A percentile compares a stretch with the other conserved stretches of the same genome.
phyloP scores from a whole-genome alignment of 1,140 invertebrate genomes.

The Meloidogyne chitwoodi region DNA sequence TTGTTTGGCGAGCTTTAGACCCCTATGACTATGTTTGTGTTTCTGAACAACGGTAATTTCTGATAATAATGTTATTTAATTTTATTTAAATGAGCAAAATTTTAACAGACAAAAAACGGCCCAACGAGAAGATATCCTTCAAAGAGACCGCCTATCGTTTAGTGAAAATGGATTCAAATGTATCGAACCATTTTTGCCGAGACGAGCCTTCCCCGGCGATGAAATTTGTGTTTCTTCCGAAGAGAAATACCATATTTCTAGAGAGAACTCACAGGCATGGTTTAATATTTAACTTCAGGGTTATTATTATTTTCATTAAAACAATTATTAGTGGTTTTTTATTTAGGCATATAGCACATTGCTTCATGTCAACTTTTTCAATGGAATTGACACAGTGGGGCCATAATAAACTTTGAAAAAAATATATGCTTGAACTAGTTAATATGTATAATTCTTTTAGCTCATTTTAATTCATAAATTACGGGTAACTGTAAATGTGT shows the following conservation, averaged over 20 bases:
- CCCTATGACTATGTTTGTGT: slow-evolving; percentile 54
- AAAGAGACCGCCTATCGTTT: slow-evolving; percentile 3
- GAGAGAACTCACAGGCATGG: slow-evolving; percentile 38
- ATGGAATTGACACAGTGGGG: slow-evolving; percentile 47
- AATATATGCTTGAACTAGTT: too few relatives aligned
- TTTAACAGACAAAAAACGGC: slow-evolving; percentile 4
- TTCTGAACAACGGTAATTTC: slow-evolving; percentile 32
- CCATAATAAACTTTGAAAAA: slow-evolving; percentile 13
- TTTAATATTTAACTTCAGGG: too few relatives aligned
- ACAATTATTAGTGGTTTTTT: neutral
- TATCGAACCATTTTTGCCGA: slow-evolving; percentile 25
- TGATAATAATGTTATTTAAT: neutral
- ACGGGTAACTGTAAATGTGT: too few relatives aligned
- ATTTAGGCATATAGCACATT: slow-evolving; percentile 29
- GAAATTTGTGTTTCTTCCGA: slow-evolving; percentile 29
- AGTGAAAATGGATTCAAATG: slow-evolving; percentile 13
- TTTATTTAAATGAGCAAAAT: neutral
- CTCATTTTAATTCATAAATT: too few relatives aligned
- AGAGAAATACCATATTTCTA: slow-evolving; percentile 29
- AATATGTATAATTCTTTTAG: too few relatives aligned
- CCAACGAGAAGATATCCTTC: slow-evolving; percentile 9
- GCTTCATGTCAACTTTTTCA: slow-evolving; percentile 48
- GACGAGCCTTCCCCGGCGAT: slow-evolving; percentile 39
- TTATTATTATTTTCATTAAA: too few relatives aligned
- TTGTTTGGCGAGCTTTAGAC: slow-evolving; percentile 44